Base-by-base conservation (phyloP, 1,140 invertebrate genomes). In the Drosophila cardini region DNA sequence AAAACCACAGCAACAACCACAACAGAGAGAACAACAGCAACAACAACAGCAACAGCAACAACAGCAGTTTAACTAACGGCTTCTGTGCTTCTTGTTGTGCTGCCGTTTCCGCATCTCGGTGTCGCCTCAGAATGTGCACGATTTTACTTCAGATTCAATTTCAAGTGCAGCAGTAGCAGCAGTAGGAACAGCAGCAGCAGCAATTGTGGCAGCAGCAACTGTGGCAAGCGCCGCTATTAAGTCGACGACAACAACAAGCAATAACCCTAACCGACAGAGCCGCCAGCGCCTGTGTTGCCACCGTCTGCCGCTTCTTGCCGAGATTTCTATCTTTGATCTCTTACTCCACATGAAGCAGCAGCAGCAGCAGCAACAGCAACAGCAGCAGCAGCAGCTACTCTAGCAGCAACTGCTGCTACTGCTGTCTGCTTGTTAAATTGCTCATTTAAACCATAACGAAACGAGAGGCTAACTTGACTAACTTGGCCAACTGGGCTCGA, bases 261-360 rank as follows among this genome's bases (percentile, higher is more conserved):
- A 86, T 86, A 86, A 82, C 83, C 83, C 83, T 86, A 86, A 76
- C 79, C 76, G 84, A 76, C 72, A 72, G 74, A 85, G 81, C 81
- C 73, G 81, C 71, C 69, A 80, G 64, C 78, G 68, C 81, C 50
- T 80, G 63, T 80, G 77, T 69, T 86, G 83, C 83, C 83, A 86
- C 83, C 87, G 83, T 87, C 83, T 86, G 83, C 83, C 83, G 83
- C 83, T 86, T 86, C 83, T 86, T 87, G 84, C 83, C 72, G 79
- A 86, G 83, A 86, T 86, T 86, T 87, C 83, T 86, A 86, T 86
- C 83, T 86, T 86, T 86, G 83, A 86, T 86, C 83, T 86, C 83
- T 86, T 86, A 86, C 83, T 86, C 83, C 83, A 86, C 83, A 86
- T 86, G 82, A 50, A 65, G 74, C 74, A 78, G 45, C 56, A 65